These are phyloP conservation scores for Clupea harengus DNA, from an alignment of 2,113 vertebrate genomes.

Conservation along the genomic window DNA sequence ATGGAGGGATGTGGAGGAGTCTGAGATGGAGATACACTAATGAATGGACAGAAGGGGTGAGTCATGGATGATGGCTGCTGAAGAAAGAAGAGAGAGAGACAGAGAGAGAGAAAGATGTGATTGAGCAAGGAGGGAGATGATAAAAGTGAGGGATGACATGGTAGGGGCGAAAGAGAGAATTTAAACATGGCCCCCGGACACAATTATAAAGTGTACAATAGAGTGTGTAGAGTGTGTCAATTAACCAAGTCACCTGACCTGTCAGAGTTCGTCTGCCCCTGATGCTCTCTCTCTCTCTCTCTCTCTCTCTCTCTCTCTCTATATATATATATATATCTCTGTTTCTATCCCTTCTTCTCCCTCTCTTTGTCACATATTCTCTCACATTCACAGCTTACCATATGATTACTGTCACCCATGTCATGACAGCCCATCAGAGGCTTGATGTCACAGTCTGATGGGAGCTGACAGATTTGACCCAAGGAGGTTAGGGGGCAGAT, in stretches of 20 bases:
- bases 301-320: neutral
- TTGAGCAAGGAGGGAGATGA: neutral
- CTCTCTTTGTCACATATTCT: neutral
- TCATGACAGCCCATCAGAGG: neutral
- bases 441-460: neutral
- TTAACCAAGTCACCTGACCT: slow-evolving; percentile 3
- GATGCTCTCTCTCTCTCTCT: neutral
- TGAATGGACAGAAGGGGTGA: slow-evolving; percentile 6
- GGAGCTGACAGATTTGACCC: neutral
- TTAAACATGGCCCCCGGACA: neutral
- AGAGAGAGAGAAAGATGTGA: neutral
- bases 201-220: neutral
- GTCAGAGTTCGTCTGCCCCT: neutral
- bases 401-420: neutral
- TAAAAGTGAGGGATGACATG: neutral
- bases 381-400: neutral
- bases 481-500: neutral
- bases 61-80: neutral
- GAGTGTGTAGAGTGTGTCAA: neutral
- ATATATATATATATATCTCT: neutral
- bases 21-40: neutral
- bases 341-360: neutral
- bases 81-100: neutral
- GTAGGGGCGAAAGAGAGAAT: neutral
- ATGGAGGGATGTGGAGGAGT: neutral